Percentiles rank a stretch among this genome's conserved stretches.
phyloP scores from a whole-genome alignment of 2,113 vertebrate genomes.

The Machaerirhynchus nigripectus region DNA sequence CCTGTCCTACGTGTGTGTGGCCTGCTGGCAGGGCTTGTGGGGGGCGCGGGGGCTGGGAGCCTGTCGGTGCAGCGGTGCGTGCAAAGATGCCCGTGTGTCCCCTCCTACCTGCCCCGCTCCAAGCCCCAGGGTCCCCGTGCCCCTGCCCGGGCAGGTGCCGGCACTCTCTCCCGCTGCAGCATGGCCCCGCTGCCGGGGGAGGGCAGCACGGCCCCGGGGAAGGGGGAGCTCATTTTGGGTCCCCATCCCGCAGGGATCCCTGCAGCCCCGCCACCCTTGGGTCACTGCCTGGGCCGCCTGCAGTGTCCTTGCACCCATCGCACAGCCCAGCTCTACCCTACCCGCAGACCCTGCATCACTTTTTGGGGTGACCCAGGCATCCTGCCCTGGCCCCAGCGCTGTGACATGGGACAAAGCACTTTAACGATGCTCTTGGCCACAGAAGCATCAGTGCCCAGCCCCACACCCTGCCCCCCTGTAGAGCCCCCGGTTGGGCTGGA shows the following conservation, averaged over 20 bases:
- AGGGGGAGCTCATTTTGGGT: not conserved
- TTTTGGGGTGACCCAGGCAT: not conserved
- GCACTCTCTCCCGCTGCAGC: not conserved
- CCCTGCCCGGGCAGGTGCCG: not conserved
- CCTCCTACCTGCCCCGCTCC: not conserved
- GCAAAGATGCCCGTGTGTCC: not conserved
- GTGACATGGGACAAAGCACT: not conserved
- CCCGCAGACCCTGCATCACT: not conserved
- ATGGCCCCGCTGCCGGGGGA: not conserved
- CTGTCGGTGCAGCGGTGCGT: not conserved
- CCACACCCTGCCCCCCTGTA: not conserved
- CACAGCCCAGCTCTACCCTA: too few relatives aligned
- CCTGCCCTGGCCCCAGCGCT: fast-evolving
- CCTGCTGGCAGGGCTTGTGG: not conserved
- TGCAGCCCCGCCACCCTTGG: not conserved
- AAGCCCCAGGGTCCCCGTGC: not conserved
- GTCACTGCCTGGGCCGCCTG: not conserved
- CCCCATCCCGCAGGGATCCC: not conserved
- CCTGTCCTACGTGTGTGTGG: not conserved
- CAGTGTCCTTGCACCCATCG: not conserved
- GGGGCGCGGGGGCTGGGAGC: not conserved
- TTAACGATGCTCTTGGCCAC: fast-evolving
- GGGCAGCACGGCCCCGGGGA: not conserved
- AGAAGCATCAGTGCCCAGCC: not conserved
- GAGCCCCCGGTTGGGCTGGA: fast-evolving